Percentiles rank a stretch among this genome's conserved stretches.
Conservation (phyloP, 2,113 vertebrate genomes). For the Rhipidura dahli region DNA sequence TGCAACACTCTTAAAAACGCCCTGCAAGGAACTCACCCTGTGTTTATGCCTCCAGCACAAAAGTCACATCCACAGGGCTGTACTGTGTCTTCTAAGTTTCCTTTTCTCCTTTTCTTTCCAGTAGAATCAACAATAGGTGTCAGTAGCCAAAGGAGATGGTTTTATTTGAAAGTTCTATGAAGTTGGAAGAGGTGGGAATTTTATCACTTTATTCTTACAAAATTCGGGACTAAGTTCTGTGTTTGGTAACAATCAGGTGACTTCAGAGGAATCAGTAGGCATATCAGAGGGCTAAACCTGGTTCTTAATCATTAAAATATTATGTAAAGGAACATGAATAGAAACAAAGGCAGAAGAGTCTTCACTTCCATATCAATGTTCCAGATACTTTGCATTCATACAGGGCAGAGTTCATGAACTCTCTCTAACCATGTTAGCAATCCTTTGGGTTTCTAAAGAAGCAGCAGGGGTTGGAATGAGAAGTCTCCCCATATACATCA, state of each 20-base stretch:
- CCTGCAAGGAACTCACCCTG: neutral
- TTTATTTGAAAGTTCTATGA: neutral
- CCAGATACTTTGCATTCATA: conserved; percentile 76
- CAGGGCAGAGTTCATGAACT: conserved; percentile 82
- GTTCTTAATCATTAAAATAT: conserved; percentile 64
- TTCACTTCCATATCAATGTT: conserved; percentile 78
- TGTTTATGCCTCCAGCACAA: neutral
- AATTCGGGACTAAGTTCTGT: neutral
- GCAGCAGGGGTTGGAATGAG: conserved; percentile 78
- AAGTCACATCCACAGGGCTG: neutral
- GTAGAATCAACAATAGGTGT: neutral
- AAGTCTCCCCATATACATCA: conserved; percentile 76
- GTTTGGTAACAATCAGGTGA: neutral
- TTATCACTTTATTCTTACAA: conserved; percentile 13
- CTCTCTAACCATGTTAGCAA: conserved; percentile 77
- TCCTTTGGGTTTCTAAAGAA: conserved; percentile 80
- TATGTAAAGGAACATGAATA: conserved; percentile 69
- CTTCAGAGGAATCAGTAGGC: conserved; percentile 18
- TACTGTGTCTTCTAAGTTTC: neutral
- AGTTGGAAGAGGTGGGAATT: neutral
- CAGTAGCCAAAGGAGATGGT: neutral
- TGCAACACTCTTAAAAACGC: neutral
- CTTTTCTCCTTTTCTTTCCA: neutral
- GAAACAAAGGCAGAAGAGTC: conserved; percentile 59
- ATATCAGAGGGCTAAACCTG: conserved; percentile 25